A percentile compares a stretch with the other conserved stretches of the same genome.
phyloP scores from a whole-genome alignment of 1,140 invertebrate genomes.

The Ephestia elutella region DNA sequence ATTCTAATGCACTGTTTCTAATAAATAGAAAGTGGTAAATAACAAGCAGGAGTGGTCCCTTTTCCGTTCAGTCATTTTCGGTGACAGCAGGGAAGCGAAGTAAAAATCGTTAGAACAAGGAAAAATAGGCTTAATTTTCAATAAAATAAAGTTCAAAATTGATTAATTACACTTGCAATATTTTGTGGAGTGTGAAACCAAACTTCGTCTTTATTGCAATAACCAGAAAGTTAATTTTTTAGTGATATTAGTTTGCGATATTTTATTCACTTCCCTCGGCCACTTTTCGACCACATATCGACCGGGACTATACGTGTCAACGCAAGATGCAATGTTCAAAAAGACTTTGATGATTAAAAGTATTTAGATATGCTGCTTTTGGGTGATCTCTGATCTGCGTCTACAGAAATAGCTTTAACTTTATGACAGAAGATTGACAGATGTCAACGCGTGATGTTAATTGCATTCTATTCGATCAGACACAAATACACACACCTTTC shows the following conservation, averaged over 20 bases:
- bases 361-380: too few relatives aligned
- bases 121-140: neutral
- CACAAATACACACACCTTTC: too few relatives aligned
- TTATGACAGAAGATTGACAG: too few relatives aligned
- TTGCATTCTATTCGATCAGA: too few relatives aligned
- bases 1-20: neutral
- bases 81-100: neutral
- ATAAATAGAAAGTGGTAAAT: neutral
- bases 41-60: neutral
- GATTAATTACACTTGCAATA: neutral
- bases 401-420: too few relatives aligned
- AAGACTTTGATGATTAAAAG: too few relatives aligned
- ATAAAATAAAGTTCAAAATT: neutral
- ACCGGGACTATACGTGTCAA: neutral
- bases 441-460: too few relatives aligned
- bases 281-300: neutral
- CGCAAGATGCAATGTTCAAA: neutral
- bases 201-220: too few relatives aligned
- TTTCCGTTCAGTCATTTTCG: neutral
- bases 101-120: neutral
- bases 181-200: neutral
- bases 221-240: too few relatives aligned
- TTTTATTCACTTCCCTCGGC: neutral
- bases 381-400: too few relatives aligned
- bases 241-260: neutral